Evolutionary conservation across 2,113 vertebrate species (phyloP), one percentile per base, ranked within the genome.

Genomic region (Cephalopterus ornatus): DNA sequence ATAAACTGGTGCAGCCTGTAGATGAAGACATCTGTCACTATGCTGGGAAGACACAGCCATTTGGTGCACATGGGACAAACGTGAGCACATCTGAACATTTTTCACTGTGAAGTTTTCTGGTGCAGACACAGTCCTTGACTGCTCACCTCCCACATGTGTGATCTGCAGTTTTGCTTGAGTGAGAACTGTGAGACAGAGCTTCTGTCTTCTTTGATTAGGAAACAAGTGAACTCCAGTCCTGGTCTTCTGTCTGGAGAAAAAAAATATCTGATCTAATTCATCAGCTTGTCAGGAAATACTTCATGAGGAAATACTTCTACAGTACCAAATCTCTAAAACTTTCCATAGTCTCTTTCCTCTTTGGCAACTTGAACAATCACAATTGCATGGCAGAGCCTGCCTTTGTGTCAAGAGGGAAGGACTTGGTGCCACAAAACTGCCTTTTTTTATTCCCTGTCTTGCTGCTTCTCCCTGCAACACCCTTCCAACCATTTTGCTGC

Each of bases 1-100:
- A 68, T 59, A 0, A 55, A 16, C 42, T 1, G 7, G 19, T 6
- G 50, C 21, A 59, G 47, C 47, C 67, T 49, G 75, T 33, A 70
- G 75, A 37, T 41, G 28, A 49, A 24, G 30, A 30, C 0, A 0
- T 37, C 32, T 78, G 53, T 50, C 37, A 22, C 32, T 1, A 0
- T 35, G 5, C 33, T 35, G 73, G 70, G 62, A 84, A 61, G 28
- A 41, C 15, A 8, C 0, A 5, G 58, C 22, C 4, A 2, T 28
- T 27, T 32, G 50, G 65, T 56, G 23, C 24, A 20, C 1, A 0
- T 75, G 71, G 66, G 62, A 56, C 49, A 78, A 75, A 77, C 8
- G 22, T 62, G 28, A 74, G 67, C 37, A n/a, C 59, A 56, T 50
- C 37, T 47, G 32, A 72, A 21, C 5, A 8, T 30, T 82, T 66